Evolutionary conservation across 2,888 invertebrate species (phyloP).

Genomic region (Peribatodes rhomboidaria): DNA sequence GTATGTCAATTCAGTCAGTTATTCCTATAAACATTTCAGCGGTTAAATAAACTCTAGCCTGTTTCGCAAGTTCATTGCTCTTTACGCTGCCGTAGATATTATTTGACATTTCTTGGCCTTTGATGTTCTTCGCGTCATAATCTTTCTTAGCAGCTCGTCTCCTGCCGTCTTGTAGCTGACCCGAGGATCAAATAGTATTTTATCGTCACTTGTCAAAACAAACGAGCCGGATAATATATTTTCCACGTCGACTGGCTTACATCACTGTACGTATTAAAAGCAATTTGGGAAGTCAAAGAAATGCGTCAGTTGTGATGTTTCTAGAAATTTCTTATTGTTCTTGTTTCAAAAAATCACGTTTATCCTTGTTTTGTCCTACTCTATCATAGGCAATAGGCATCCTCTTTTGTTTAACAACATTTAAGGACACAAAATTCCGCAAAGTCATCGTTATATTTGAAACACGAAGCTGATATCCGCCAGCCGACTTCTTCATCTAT

Average conservation of each 20-base stretch:
- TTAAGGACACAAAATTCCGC: slow-evolving; percentile 35
- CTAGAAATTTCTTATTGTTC: slow-evolving; percentile 20
- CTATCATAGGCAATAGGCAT: background rate
- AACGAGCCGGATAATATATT: slow-evolving; percentile 43
- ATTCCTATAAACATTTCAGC: slow-evolving; percentile 30
- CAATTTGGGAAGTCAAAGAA: slow-evolving; percentile 30
- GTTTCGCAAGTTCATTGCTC: slow-evolving; percentile 54
- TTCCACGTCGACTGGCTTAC: slow-evolving; percentile 38
- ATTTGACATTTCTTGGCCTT: slow-evolving; percentile 57
- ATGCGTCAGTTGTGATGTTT: slow-evolving; percentile 29
- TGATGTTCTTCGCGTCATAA: slow-evolving; percentile 56
- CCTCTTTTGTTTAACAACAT: slow-evolving; percentile 7
- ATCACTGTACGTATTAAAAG: slow-evolving; percentile 31
- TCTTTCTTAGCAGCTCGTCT: slow-evolving; percentile 43
- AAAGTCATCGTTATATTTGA: slow-evolving; percentile 42
- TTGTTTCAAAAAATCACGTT: slow-evolving; percentile 7
- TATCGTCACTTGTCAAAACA: slow-evolving; percentile 54
- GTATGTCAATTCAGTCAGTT: slow-evolving; percentile 19
- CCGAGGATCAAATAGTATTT: slow-evolving; percentile 49
- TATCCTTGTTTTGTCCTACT: background rate
- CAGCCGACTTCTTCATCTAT: slow-evolving; percentile 64
- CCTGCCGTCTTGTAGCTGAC: slow-evolving; percentile 33
- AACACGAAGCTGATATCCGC: slow-evolving; percentile 33
- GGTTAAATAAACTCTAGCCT: slow-evolving; percentile 20
- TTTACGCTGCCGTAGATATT: slow-evolving; percentile 40